Percentiles rank a stretch among this genome's conserved stretches.
phyloP scores from a whole-genome alignment of 2,888 invertebrate genomes.

The Liodrosophila aerea region DNA sequence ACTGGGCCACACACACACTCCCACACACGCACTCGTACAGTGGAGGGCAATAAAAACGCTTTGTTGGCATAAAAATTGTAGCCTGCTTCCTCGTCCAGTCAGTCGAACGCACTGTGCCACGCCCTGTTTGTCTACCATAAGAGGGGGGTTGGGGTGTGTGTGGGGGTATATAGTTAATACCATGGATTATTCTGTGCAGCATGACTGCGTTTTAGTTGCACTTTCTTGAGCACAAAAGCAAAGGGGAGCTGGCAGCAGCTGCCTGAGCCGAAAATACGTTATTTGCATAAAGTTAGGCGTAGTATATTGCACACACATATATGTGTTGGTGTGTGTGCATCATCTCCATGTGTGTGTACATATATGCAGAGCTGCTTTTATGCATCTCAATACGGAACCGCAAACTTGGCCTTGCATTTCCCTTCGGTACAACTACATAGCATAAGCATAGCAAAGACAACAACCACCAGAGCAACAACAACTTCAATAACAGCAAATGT shows the following conservation, averaged over 20 bases:
- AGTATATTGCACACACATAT: constrained; percentile 5
- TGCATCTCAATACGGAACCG: background rate
- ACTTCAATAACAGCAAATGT: constrained; percentile 59
- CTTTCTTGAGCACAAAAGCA: constrained; percentile 44
- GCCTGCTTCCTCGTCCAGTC: constrained; percentile 13
- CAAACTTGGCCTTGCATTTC: constrained; percentile 19
- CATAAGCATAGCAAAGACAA: background rate
- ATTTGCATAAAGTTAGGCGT: constrained; percentile 51
- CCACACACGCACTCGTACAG: background rate
- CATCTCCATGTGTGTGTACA: constrained; percentile 10
- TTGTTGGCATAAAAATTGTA: constrained; percentile 69
- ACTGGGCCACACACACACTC: constrained; percentile 17
- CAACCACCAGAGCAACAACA: background rate
- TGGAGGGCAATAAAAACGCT: constrained; percentile 57
- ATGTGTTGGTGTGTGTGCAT: background rate
- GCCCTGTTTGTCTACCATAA: constrained; percentile 39
- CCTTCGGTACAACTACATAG: constrained; percentile 19
- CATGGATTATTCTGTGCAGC: constrained; percentile 70
- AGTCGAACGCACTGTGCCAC: constrained; percentile 22
- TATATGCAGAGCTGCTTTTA: constrained; percentile 11
- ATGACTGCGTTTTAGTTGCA: constrained; percentile 71
- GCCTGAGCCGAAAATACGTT: constrained; percentile 11
- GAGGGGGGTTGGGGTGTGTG: background rate
- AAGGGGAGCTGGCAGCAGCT: constrained; percentile 4
- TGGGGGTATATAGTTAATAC: constrained; percentile 53